A percentile compares a stretch with the other conserved stretches of the same genome.
Evolutionary conservation across 2,113 vertebrate species (phyloP).

Genomic region (Myotis brandtii): DNA sequence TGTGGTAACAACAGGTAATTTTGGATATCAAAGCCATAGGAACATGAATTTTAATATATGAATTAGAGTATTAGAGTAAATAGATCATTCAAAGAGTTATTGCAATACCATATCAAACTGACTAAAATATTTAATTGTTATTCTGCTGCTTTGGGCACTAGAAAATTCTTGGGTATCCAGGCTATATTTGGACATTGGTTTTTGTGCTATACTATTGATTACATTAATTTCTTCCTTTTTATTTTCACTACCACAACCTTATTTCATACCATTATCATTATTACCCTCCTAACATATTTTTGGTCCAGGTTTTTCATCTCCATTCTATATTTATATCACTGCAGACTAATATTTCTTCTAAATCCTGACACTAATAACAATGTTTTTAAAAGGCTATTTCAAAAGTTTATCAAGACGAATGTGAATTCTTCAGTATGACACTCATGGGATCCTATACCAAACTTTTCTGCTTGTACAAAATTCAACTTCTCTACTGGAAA

Average conservation of each 20-base stretch:
- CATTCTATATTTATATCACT: background rate
- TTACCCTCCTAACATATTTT: background rate
- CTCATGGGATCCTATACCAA: background rate
- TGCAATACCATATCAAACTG: background rate
- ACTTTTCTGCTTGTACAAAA: background rate
- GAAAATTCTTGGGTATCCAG: background rate
- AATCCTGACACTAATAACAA: background rate
- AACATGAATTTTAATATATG: background rate
- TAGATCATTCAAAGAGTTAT: background rate
- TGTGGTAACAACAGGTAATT: background rate
- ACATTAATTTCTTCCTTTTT: constrained; percentile 4
- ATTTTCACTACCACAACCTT: background rate
- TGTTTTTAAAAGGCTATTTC: background rate
- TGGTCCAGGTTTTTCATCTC: background rate
- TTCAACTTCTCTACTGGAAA: background rate
- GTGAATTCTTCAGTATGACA: background rate
- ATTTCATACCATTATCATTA: background rate
- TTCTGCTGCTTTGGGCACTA: background rate
- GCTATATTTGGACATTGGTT: background rate
- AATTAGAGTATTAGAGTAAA: background rate
- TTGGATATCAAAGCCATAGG: background rate
- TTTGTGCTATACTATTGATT: background rate
- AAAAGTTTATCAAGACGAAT: background rate
- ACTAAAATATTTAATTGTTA: background rate
- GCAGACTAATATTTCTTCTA: background rate